Percentiles rank a stretch among this genome's conserved stretches.
Evolutionary conservation across 2,888 invertebrate species (phyloP).

Genomic region (Acanthoscelides obtectus): DNA sequence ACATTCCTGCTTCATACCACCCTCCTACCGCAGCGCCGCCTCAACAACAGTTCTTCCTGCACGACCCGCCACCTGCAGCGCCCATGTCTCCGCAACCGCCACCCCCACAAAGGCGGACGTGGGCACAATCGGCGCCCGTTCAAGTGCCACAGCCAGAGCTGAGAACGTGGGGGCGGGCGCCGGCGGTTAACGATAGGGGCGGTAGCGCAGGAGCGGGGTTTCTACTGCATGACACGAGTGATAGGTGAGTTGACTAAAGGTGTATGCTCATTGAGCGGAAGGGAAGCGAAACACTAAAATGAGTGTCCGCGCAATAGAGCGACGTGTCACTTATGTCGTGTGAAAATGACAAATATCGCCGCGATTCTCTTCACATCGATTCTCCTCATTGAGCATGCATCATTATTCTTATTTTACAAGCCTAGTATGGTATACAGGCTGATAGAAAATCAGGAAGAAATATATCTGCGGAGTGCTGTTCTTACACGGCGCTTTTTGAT

Average conservation of each 20-base stretch:
- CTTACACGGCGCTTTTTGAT: no score
- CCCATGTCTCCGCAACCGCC: constrained; percentile 39
- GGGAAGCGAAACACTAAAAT: no score
- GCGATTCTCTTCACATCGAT: no score
- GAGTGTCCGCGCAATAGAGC: no score
- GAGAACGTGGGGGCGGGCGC: constrained; percentile 36
- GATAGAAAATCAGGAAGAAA: no score
- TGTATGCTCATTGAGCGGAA: no score
- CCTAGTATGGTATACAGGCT: no score
- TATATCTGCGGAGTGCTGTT: no score
- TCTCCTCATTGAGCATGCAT: no score
- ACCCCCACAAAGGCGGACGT: not conserved
- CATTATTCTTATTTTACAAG: no score
- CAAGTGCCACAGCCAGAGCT: constrained; percentile 37
- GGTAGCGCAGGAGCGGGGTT: constrained; percentile 47
- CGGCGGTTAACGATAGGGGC: not conserved
- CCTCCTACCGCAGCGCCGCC: constrained; percentile 28
- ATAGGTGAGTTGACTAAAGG: constrained; percentile 6
- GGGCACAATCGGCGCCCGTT: constrained; percentile 12
- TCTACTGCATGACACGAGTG: constrained; percentile 56
- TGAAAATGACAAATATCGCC: no score
- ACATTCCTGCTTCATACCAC: constrained; percentile 53
- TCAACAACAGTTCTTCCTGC: constrained; percentile 67
- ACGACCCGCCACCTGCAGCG: constrained; percentile 52
- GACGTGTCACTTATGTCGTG: no score